Evolutionary conservation across 2,113 vertebrate genomes (phyloP).

Genomic region (Dipodomys merriami): DNA sequence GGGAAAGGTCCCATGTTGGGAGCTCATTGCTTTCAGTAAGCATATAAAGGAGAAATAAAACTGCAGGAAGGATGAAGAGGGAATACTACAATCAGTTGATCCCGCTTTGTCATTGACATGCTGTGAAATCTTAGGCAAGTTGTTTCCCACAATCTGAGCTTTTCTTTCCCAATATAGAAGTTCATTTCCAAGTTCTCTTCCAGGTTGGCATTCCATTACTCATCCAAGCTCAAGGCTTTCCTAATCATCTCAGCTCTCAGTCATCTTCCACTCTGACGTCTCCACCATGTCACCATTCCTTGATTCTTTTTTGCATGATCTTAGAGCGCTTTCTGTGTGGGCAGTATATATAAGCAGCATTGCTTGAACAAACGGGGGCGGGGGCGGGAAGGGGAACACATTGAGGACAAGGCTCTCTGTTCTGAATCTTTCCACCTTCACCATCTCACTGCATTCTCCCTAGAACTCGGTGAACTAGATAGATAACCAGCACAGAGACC

Average conservation of each 20-base stretch:
- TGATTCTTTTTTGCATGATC: neutral
- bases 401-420: neutral
- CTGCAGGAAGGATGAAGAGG: neutral
- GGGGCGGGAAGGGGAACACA: neutral
- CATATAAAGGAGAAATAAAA: neutral
- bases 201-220: neutral
- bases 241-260: neutral
- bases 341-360: neutral
- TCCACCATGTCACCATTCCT: neutral
- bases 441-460: neutral
- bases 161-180: neutral
- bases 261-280: neutral
- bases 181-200: neutral
- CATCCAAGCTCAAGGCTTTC: neutral
- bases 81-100: neutral
- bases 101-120: neutral
- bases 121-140: neutral
- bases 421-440: neutral
- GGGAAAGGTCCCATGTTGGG: neutral
- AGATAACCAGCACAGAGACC: neutral
- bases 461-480: neutral
- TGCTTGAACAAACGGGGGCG: neutral
- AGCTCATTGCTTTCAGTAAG: neutral
- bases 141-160: neutral
- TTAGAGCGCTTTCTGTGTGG: neutral